Conservation (phyloP, 2,113 vertebrate genomes). For the rat (Rattus norvegicus) region GRCr8 NC_086021.1:178325501-178326000, state of each 20-base stretch:
- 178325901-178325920: not conserved
- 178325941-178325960: not conserved
- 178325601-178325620: not conserved
- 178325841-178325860: not conserved
- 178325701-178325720: slow-evolving; percentile 60
- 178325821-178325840: not conserved
- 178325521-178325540: slow-evolving; percentile 19
- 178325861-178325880: not conserved
- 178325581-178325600: not conserved
- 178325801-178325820: not conserved
- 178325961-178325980: not conserved
- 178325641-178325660: not conserved
- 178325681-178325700: not conserved
- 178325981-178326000: not conserved
- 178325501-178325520: not conserved
- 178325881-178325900: not conserved
- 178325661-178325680: not conserved
- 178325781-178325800: slow-evolving; percentile 76
- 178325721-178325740: slow-evolving; percentile 71
- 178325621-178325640: not conserved
- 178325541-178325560: not conserved
- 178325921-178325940: not conserved
- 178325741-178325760: slow-evolving; percentile 65
- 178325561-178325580: slow-evolving; percentile 14
- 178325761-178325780: slow-evolving; percentile 73